These are phyloP conservation scores for Phortica okadai DNA, from an alignment of 2,888 invertebrate genomes.

Conservation along the genomic window DNA sequence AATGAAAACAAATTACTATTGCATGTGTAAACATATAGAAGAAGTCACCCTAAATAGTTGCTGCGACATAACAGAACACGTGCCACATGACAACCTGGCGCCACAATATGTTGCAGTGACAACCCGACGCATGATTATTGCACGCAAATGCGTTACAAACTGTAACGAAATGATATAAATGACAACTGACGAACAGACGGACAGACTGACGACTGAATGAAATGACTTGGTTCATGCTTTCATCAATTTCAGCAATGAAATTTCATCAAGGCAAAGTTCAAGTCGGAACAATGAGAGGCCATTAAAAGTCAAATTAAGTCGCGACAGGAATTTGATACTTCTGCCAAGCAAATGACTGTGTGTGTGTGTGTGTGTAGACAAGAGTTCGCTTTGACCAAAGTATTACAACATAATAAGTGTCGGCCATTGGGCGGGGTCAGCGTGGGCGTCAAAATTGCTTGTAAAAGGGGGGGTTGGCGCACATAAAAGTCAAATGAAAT, in stretches of 20 bases:
- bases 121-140: slow-evolving; percentile 5
- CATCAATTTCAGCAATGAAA: slow-evolving; percentile 39
- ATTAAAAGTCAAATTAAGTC: slow-evolving; percentile 28
- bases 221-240: slow-evolving; percentile 49
- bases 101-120: slow-evolving; percentile 21
- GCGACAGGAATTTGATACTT: slow-evolving; percentile 16
- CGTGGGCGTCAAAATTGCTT: background rate
- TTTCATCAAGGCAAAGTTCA: background rate
- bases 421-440: background rate
- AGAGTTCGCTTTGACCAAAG: background rate
- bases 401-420: background rate
- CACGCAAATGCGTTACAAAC: slow-evolving; percentile 2
- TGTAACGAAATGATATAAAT: background rate
- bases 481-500: slow-evolving; percentile 45
- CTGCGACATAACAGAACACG: background rate
- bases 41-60: slow-evolving; percentile 4
- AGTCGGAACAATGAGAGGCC: slow-evolving; percentile 1
- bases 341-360: background rate
- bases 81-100: slow-evolving; percentile 16
- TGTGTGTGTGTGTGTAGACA: background rate
- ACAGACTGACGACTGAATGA: slow-evolving; percentile 18
- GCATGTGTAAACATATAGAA: slow-evolving; percentile 54
- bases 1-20: slow-evolving; percentile 70
- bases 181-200: background rate
- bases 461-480: background rate